Conservation (phyloP, 2,113 vertebrate genomes). For the Eulemur macaco region DNA sequence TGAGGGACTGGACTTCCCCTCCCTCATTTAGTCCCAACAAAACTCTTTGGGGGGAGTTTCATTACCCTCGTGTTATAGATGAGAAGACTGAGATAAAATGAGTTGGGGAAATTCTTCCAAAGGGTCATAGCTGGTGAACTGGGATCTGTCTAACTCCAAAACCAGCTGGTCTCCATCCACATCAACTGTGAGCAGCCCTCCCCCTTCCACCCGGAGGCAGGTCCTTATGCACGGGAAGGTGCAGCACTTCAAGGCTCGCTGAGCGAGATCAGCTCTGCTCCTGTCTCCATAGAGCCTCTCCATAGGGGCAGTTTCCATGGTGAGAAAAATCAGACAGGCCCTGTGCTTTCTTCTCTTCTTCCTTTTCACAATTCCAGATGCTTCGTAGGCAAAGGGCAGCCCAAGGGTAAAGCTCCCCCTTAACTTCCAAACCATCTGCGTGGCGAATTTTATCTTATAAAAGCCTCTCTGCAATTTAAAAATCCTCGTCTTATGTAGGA, state of each 20-base stretch:
- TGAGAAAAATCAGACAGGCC: background rate
- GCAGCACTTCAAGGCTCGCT: background rate
- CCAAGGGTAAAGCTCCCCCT: background rate
- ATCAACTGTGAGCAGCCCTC: too few species aligned
- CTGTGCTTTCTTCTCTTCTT: background rate
- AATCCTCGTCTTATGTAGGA: background rate
- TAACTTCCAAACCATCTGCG: background rate
- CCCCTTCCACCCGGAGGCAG: background rate
- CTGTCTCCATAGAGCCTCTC: background rate
- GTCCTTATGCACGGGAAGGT: fast-evolving
- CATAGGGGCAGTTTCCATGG: background rate
- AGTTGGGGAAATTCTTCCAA: background rate
- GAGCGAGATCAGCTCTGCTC: too few species aligned
- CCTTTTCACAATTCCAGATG: background rate
- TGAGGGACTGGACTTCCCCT: background rate
- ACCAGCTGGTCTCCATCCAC: background rate
- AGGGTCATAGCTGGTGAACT: background rate
- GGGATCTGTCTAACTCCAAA: background rate
- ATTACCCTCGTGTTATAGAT: background rate
- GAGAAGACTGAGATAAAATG: background rate
- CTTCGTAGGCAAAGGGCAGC: background rate
- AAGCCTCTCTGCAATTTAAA: background rate
- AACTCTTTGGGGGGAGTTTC: background rate
- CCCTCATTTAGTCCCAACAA: too few species aligned
- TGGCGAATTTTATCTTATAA: background rate